phyloP scores from a whole-genome alignment of 2,113 vertebrate genomes.

The Mobula birostris region DNA sequence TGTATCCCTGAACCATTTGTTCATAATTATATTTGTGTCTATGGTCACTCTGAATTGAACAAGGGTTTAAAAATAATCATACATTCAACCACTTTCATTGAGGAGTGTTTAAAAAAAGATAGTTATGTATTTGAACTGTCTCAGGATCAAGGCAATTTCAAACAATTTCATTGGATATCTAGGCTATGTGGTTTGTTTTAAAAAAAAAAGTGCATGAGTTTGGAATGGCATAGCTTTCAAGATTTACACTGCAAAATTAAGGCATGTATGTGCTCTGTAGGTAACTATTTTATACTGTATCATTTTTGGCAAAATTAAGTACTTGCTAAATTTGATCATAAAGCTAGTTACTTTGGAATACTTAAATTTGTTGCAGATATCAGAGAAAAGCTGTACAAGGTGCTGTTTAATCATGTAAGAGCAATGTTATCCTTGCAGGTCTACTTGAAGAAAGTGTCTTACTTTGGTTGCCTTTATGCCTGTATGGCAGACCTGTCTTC shows the following conservation, averaged over 20 bases:
- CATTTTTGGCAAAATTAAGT: not conserved
- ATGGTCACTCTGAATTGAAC: not conserved
- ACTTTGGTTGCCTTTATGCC: not conserved
- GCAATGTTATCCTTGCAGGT: not conserved
- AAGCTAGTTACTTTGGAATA: slow-evolving; percentile 7
- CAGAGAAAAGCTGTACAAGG: not conserved
- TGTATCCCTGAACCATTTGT: slow-evolving; percentile 20
- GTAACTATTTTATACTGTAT: slow-evolving; percentile 18
- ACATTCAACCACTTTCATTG: not conserved
- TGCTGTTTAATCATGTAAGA: not conserved
- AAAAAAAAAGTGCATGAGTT: not conserved
- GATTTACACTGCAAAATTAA: slow-evolving; percentile 16
- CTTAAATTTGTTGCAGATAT: not conserved
- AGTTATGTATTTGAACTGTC: not conserved
- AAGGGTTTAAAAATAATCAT: not conserved
- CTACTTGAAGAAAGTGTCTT: not conserved
- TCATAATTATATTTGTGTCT: not conserved
- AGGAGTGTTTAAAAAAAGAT: not conserved
- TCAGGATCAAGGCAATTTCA: not conserved
- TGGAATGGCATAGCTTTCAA: not conserved
- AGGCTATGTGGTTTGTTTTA: not conserved
- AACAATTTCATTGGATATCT: not conserved
- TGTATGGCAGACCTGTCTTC: not conserved
- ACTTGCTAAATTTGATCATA: not conserved
- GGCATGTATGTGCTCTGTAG: not conserved